Conservation (phyloP, 2,113 vertebrate species). For the Onychostruthus taczanowskii region DNA sequence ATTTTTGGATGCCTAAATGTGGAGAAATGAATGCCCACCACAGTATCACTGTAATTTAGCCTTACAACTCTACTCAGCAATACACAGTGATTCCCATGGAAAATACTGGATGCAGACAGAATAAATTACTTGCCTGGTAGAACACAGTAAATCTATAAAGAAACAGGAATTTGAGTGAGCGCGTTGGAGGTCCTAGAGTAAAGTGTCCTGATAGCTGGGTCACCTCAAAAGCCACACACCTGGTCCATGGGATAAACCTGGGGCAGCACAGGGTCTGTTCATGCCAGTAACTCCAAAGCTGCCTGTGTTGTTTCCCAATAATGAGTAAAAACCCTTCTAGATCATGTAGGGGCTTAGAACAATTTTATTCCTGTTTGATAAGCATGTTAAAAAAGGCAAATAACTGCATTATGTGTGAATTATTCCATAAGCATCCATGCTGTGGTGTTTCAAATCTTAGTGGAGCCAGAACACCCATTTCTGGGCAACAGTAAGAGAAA, state of each 20-base stretch:
- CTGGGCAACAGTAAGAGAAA: background rate
- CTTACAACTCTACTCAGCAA: background rate
- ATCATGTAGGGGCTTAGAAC: background rate
- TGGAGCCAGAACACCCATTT: background rate
- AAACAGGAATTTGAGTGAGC: background rate
- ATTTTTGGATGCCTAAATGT: background rate
- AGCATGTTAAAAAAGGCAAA: background rate
- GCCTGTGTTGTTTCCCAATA: accelerated
- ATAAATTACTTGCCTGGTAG: background rate
- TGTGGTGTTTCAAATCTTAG: background rate
- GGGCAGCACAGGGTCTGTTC: background rate
- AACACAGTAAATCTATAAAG: background rate
- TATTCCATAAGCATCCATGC: background rate
- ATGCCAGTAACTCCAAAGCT: background rate
- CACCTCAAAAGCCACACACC: background rate
- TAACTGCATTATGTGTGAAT: background rate
- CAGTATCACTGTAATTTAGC: background rate
- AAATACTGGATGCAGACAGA: background rate
- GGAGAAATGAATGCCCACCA: background rate
- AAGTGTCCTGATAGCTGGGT: background rate
- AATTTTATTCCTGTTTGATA: background rate
- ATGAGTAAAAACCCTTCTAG: background rate
- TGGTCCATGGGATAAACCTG: background rate
- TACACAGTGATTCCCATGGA: background rate
- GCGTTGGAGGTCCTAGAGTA: background rate